Base-by-base conservation (phyloP, 2,113 vertebrate genomes). In the Sciurus niger region DNA sequence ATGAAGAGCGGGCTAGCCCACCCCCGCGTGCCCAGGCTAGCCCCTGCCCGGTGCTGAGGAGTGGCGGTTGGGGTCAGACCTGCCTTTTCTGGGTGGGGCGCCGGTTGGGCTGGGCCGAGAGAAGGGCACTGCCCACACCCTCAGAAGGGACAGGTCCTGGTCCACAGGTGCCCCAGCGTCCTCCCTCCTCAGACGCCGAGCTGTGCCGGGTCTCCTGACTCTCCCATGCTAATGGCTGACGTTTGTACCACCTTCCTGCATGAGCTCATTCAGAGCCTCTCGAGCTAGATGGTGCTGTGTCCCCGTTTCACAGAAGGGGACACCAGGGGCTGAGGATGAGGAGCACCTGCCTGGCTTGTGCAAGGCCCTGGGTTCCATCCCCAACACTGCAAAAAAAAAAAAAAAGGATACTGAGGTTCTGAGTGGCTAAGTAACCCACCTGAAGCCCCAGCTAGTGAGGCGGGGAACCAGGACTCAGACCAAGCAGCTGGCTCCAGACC, bases 281-380 rank as follows among this genome's bases (percentile, higher is more conserved):
- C 0, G 32, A 22, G 84, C 48, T 0, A 16, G 84, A 53, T 20
- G 1, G 0, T 0, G 24, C 20, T 9, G 25, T 8, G 14, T 28
- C 51, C 40, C 58, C 34, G 20, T n/a, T 53, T 82, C 4, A 34
- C 6, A 25, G 48, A 37, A 77, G n/a, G 37, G 30, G 40, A 79
- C 60, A 60, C 74, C 17, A 22, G 55, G 53, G 55, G 55, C 55
- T 22, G 55, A 20, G 13, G 55, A 58, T 7, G 55, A 7, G 20
- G 55, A 1, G 1, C 55, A 6, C 53, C 13, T 51, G 53, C 53
- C 13, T 20, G 20, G 55, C 18, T 6, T 58, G 55, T 58, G 55
- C 18, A 18, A 58, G 55, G 55, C 55, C 20, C 55, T 58, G 55
- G 55, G 55, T 22, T 58, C 55, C 55, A 58, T 20, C 55, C 55